A percentile compares a stretch with the other conserved stretches of the same genome.
Conservation (phyloP, 2,113 vertebrate species). For the Colossoma macropomum region DNA sequence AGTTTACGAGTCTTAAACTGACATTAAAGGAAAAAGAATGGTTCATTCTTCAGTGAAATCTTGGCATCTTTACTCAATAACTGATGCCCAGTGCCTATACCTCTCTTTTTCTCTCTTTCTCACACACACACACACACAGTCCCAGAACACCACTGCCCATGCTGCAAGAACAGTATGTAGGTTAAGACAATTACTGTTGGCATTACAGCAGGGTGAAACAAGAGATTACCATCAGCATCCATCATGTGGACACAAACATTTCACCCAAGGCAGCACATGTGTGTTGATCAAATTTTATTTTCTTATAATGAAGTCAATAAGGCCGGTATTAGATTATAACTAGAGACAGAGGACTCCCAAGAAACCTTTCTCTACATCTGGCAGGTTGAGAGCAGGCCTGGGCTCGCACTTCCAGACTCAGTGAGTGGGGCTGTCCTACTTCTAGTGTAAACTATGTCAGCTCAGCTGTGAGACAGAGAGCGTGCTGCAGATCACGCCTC, state of each 20-base stretch:
- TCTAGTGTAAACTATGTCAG: slow-evolving; percentile 27
- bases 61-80: not conserved
- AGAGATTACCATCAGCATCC: slow-evolving; percentile 55
- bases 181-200: slow-evolving; percentile 65
- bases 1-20: not conserved
- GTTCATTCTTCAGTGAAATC: not conserved
- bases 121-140: not conserved
- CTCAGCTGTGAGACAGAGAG: slow-evolving; percentile 10
- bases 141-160: slow-evolving; percentile 20
- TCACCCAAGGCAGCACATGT: not conserved
- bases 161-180: slow-evolving; percentile 64
- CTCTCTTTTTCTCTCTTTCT: not conserved
- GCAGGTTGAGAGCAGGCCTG: not conserved
- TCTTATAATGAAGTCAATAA: slow-evolving; percentile 13
- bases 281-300: not conserved
- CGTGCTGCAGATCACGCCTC: not conserved
- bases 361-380: not conserved
- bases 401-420: slow-evolving; percentile 8
- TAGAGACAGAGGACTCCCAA: not conserved
- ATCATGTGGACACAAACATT: not conserved
- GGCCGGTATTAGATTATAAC: not conserved
- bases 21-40: not conserved
- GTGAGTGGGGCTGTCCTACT: slow-evolving; percentile 17
- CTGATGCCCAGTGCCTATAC: not conserved
- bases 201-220: slow-evolving; percentile 53